phyloP scores from a whole-genome alignment of 2,113 vertebrate genomes.

The Echinops telfairi region DNA sequence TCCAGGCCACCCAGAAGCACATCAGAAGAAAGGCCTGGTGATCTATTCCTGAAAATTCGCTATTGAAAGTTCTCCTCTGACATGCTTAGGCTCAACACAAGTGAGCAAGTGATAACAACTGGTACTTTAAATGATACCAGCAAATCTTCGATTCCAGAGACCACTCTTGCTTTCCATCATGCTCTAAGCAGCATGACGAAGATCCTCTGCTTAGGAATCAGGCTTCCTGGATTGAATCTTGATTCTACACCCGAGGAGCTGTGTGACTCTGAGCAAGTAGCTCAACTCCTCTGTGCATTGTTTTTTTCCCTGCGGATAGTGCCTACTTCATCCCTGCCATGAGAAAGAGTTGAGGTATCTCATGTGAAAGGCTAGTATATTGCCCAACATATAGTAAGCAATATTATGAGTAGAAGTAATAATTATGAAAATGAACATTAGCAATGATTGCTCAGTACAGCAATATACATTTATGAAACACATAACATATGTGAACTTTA shows the following conservation, averaged over 20 bases:
- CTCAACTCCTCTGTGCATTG: neutral
- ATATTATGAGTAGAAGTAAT: neutral
- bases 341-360: neutral
- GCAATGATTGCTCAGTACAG: neutral
- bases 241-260: neutral
- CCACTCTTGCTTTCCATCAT: neutral
- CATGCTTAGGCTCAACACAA: neutral
- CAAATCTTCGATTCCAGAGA: neutral
- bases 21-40: neutral
- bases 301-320: neutral
- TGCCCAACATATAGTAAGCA: neutral
- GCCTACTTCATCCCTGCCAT: neutral
- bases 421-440: constrained; percentile 16
- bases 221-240: neutral
- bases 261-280: neutral
- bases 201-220: neutral
- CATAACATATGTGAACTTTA: neutral
- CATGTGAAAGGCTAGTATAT: neutral
- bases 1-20: neutral
- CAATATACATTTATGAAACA: neutral
- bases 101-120: too few relatives aligned
- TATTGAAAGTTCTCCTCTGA: neutral
- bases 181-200: neutral
- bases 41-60: neutral
- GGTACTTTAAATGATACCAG: neutral